Base-by-base conservation (phyloP, 30 jellyfish, hydroid and myxozoan genomes). In the Catostylus mosaicus region DNA sequence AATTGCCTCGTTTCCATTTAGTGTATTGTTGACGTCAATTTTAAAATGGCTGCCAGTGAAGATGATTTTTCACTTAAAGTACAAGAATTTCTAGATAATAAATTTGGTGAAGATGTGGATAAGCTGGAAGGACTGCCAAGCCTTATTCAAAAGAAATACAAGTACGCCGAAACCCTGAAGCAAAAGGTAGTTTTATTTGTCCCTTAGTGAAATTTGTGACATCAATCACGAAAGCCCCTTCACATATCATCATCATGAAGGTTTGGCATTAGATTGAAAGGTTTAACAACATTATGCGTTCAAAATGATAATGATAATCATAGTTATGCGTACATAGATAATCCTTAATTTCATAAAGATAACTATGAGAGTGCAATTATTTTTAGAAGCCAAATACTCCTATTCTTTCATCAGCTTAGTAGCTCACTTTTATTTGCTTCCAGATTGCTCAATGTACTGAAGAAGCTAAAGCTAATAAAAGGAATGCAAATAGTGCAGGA, bases 371-470 rank as follows among this genome's bases (percentile, higher is more conserved):
- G 16, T 43, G 56, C 56, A n/a, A n/a, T n/a, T n/a, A n/a, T n/a
- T n/a, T n/a, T n/a, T n/a, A n/a, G n/a, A n/a, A n/a, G n/a, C n/a
- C 56, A 43, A 43, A 43, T 8, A 8, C 56, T 6, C 8, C 16
- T 43, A 6, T 43, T 16, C 16, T 43, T 43, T 16, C 56, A 43
- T 6, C 56, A 43, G 56, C 56, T 6, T 43, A 16, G 56, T 6
- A 43, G 26, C 7, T 40, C 14, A 40, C 14, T 5, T 40, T 48
- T 16, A 48, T 4, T 48, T 16, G 23, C 11, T 48, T 63, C 26
- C 62, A 82, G 92, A 72, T 82, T 23, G n/a, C 46, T 3, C 8
- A n/a, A 5, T 82, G 85, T 31, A 35, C 30, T 11, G 54, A 69
- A 30, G 54, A 20, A 7, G 71, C 86, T 26, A 31, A 57, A n/a